Conservation (phyloP, 2,888 invertebrate genomes). For the Hydriomena furcata region DNA sequence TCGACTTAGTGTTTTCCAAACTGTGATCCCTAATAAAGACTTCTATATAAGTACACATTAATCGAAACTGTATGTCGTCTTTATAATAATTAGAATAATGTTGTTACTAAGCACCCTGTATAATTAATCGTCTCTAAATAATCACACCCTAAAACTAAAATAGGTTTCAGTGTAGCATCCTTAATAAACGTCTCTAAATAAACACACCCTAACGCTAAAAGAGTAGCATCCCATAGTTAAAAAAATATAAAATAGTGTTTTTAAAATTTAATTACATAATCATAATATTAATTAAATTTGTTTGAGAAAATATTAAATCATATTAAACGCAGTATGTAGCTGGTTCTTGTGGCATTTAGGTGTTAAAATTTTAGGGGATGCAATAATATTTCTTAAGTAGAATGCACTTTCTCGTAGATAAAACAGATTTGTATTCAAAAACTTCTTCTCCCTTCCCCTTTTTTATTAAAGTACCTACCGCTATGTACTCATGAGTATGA, state of each 20-base stretch:
- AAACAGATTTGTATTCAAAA: conserved; percentile 1
- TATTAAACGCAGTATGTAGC: conserved; percentile 16
- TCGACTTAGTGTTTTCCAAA: conserved; percentile 78
- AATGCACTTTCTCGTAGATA: conserved; percentile 66
- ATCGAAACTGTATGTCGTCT: conserved; percentile 44
- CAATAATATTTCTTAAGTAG: conserved; percentile 81
- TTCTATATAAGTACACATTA: conserved; percentile 76
- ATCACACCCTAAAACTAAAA: conserved; percentile 14
- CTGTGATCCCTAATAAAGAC: conserved; percentile 84
- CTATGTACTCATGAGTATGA: background rate
- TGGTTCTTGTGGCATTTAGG: conserved; percentile 62
- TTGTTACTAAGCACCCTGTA: conserved; percentile 37
- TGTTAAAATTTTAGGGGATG: conserved; percentile 65
- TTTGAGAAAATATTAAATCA: conserved; percentile 6
- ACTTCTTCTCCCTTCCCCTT: background rate
- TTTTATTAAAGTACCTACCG: background rate
- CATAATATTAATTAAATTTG: conserved; percentile 2
- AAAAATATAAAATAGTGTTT: background rate
- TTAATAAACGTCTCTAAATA: conserved; percentile 22
- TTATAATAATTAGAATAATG: conserved; percentile 40
- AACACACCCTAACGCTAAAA: conserved; percentile 14
- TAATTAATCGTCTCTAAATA: conserved; percentile 22
- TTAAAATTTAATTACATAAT: conserved; percentile 4
- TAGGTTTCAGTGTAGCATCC: conserved; percentile 1
- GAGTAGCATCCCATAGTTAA: conserved; percentile 10